Conservation (phyloP, 2,797 vertebrate genomes). For the Trachops cirrhosus region DNA sequence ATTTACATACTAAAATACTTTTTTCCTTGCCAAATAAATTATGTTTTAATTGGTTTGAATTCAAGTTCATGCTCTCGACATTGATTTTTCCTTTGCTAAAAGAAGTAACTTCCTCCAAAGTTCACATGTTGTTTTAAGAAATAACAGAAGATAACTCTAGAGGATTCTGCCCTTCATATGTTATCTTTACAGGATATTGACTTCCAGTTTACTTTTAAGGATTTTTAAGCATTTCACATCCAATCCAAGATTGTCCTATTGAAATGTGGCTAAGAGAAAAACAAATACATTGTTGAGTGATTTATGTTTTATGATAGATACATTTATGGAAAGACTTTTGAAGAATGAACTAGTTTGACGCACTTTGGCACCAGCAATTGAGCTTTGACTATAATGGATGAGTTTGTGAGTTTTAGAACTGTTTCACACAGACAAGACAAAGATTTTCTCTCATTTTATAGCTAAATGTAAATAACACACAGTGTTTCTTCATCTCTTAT, state of each 20-base stretch:
- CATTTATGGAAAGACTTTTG: slow-evolving; percentile 60
- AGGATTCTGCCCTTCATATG: slow-evolving; percentile 61
- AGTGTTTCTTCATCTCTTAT: slow-evolving; percentile 34
- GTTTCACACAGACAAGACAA: slow-evolving; percentile 20
- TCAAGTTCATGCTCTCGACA: slow-evolving; percentile 58
- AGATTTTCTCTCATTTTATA: slow-evolving; percentile 41
- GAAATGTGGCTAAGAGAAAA: slow-evolving; percentile 59
- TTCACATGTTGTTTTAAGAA: slow-evolving; percentile 65
- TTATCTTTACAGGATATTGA: slow-evolving; percentile 67
- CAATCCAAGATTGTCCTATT: not conserved
- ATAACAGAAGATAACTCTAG: slow-evolving; percentile 61
- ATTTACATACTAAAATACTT: slow-evolving; percentile 50
- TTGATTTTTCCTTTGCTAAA: slow-evolving; percentile 56
- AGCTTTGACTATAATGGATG: slow-evolving; percentile 48
- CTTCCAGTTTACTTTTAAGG: slow-evolving; percentile 67
- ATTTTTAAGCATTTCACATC: slow-evolving; percentile 42
- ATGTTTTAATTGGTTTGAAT: slow-evolving; percentile 65
- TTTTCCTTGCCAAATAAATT: slow-evolving; percentile 50
- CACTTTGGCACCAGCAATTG: not conserved
- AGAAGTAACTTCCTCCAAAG: slow-evolving; percentile 59
- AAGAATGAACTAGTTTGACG: slow-evolving; percentile 57
- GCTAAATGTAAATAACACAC: slow-evolving; percentile 35
- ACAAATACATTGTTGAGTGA: slow-evolving; percentile 62
- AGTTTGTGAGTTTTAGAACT: slow-evolving; percentile 16
- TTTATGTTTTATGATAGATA: slow-evolving; percentile 59